Evolutionary conservation across 2,888 invertebrate genomes (phyloP).

Genomic region (Rhingia rostrata): DNA sequence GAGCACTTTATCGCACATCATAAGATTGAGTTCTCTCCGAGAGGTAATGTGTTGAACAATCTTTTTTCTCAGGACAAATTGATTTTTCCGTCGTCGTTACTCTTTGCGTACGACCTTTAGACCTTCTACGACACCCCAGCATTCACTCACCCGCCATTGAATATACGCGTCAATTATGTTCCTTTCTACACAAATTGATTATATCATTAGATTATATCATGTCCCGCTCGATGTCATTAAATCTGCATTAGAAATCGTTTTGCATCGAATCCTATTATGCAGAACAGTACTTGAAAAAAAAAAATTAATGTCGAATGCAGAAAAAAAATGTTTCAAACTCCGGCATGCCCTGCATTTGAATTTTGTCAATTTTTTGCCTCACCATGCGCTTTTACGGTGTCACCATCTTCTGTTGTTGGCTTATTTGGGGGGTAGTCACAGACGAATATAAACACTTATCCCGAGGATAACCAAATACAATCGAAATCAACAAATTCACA

Average conservation of each 20-base stretch:
- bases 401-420: not conserved
- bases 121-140: not conserved
- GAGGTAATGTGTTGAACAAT: not conserved
- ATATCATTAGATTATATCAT: slow-evolving; percentile 41
- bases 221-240: slow-evolving; percentile 63
- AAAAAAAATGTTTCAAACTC: slow-evolving; percentile 7
- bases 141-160: not conserved
- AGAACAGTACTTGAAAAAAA: not conserved
- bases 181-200: slow-evolving; percentile 43
- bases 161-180: slow-evolving; percentile 28
- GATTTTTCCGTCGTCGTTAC: slow-evolving; percentile 26
- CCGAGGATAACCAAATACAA: slow-evolving; percentile 47
- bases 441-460: slow-evolving; percentile 1
- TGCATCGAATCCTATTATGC: slow-evolving; percentile 62
- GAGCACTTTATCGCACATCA: slow-evolving; percentile 11
- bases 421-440: slow-evolving; percentile 15
- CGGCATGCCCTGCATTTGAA: slow-evolving; percentile 47
- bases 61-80: not conserved
- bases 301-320: not conserved
- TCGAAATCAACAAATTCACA: slow-evolving; percentile 28
- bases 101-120: not conserved
- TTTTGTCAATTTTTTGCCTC: slow-evolving; percentile 26
- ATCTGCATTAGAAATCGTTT: slow-evolving; percentile 73
- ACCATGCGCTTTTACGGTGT: not conserved
- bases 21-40: not conserved